Conservation (phyloP, 2,113 vertebrate species). For the Paratilapia polleni region DNA sequence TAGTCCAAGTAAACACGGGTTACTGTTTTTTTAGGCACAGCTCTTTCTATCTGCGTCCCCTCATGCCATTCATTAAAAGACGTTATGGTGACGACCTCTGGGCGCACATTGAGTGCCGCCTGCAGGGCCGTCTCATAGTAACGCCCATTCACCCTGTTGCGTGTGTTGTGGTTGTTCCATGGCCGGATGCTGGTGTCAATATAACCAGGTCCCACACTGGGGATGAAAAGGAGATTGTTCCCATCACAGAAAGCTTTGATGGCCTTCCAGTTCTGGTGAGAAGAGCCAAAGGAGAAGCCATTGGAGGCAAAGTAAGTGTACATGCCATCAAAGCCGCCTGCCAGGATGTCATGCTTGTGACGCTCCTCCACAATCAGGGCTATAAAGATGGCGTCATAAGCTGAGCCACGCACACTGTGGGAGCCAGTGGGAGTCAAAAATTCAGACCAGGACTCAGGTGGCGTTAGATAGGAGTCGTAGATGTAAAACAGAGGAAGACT, state of each 20-base stretch:
- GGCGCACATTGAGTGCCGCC: constrained; percentile 85
- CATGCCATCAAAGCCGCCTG: constrained; percentile 88
- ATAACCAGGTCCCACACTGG: constrained; percentile 90
- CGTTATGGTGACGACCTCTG: constrained; percentile 87
- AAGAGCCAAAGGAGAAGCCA: constrained; percentile 91
- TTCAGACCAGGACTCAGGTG: constrained; percentile 88
- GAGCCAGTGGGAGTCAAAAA: constrained; percentile 83
- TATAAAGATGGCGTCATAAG: constrained; percentile 88
- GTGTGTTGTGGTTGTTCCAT: constrained; percentile 93
- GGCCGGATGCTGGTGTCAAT: constrained; percentile 89
- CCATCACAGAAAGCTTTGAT: constrained; percentile 90
- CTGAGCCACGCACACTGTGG: constrained; percentile 85
- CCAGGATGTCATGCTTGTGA: constrained; percentile 88
- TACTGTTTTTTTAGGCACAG: constrained; percentile 86
- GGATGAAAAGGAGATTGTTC: constrained; percentile 90
- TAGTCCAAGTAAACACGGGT: constrained; percentile 90
- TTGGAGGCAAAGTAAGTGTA: constrained; percentile 94
- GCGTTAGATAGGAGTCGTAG: constrained; percentile 90
- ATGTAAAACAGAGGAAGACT: constrained; percentile 90
- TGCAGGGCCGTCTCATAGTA: constrained; percentile 92
- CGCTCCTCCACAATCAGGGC: constrained; percentile 89
- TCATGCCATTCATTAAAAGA: constrained; percentile 95
- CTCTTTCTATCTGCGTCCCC: constrained; percentile 91
- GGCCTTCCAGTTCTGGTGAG: constrained; percentile 93
- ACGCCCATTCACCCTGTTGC: constrained; percentile 90